Evolutionary conservation across 2,113 vertebrate genomes (phyloP).

Genomic region (Megaceryle torquata): DNA sequence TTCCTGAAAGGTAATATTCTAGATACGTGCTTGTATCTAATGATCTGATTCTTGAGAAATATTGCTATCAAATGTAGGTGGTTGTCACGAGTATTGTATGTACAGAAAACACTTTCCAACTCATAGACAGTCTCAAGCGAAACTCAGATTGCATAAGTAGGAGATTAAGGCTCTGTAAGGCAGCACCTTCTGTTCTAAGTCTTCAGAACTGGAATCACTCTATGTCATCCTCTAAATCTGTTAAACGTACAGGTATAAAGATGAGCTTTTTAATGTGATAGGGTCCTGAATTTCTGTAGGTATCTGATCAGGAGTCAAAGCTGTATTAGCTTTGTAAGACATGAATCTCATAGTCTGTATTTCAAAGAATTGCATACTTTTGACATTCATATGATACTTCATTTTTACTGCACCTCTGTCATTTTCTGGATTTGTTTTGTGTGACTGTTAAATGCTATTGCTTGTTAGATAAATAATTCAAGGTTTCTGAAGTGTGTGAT

Average conservation of each 20-base stretch:
- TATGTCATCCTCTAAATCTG: background rate
- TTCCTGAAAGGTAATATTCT: background rate
- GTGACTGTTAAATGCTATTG: background rate
- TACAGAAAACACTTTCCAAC: background rate
- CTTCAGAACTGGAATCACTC: background rate
- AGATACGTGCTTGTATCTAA: background rate
- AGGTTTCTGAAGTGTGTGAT: background rate
- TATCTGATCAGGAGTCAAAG: background rate
- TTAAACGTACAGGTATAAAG: background rate
- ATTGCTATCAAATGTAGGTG: background rate
- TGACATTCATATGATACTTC: background rate
- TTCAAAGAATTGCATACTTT: background rate
- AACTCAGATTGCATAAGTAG: background rate
- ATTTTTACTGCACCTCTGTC: background rate
- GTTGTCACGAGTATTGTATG: background rate
- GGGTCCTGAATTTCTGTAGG: background rate
- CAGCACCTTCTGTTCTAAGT: accelerated
- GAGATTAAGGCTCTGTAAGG: background rate
- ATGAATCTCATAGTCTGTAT: background rate
- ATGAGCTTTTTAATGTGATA: background rate
- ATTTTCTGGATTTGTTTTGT: background rate
- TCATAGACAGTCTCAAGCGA: background rate
- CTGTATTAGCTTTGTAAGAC: background rate
- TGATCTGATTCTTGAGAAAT: background rate
- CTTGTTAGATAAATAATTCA: background rate